These are phyloP conservation scores for Zaprionus inermis DNA, from an alignment of 1,140 invertebrate genomes.

Conservation along the genomic window DNA sequence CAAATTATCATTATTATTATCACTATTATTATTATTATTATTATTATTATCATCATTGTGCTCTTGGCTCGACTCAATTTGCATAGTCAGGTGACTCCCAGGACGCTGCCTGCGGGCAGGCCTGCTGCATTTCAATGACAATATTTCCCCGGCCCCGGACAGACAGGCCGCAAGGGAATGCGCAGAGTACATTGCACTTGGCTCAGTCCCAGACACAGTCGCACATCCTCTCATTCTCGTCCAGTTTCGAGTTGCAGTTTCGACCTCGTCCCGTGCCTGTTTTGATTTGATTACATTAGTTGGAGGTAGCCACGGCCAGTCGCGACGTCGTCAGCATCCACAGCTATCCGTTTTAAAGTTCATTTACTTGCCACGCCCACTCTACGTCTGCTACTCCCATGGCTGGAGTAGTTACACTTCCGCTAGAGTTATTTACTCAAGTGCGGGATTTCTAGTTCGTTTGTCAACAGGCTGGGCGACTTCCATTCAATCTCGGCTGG, in stretches of 20 bases:
- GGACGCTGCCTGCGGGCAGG: constrained; percentile 35
- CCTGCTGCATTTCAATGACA: constrained; percentile 78
- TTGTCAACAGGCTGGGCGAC: constrained; percentile 52
- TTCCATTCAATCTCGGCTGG: background rate
- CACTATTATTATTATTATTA: constrained; percentile 45
- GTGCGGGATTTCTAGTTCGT: constrained; percentile 78
- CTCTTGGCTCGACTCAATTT: constrained; percentile 44
- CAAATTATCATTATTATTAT: constrained; percentile 67
- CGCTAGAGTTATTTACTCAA: constrained; percentile 76
- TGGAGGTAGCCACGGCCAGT: constrained; percentile 6
- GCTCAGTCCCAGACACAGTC: background rate
- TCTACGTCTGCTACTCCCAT: background rate
- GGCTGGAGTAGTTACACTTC: constrained; percentile 66
- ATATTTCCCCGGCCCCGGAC: constrained; percentile 47
- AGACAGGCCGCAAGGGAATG: background rate
- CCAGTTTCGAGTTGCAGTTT: constrained; percentile 36
- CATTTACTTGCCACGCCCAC: constrained; percentile 63
- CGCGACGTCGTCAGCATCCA: background rate
- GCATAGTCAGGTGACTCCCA: constrained; percentile 60
- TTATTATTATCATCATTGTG: background rate
- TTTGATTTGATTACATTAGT: constrained; percentile 79
- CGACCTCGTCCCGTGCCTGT: constrained; percentile 63
- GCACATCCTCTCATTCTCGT: constrained; percentile 8
- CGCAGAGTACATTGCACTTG: constrained; percentile 43
- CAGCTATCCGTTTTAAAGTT: constrained; percentile 71